Evolutionary conservation across 1,140 invertebrate species (phyloP).

Genomic region (Leptestheria dahalacensis): DNA sequence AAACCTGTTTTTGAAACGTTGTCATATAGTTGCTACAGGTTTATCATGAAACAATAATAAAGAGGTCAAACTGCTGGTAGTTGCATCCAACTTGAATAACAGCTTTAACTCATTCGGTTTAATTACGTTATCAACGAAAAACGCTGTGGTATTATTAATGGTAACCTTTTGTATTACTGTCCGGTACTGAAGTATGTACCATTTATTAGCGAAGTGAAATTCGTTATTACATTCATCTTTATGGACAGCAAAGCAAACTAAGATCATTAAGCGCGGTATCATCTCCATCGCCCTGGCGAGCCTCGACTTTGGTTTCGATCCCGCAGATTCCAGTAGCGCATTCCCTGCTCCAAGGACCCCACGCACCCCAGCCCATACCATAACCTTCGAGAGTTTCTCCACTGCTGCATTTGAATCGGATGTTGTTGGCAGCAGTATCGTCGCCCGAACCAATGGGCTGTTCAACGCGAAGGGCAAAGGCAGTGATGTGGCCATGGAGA

Average conservation of each 20-base stretch:
- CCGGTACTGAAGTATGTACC: too few relatives aligned
- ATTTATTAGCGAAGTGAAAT: too few relatives aligned
- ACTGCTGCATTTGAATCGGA: not conserved
- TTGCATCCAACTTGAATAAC: too few relatives aligned
- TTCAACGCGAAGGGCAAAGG: not conserved
- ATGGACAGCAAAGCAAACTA: not conserved
- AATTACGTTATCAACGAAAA: too few relatives aligned
- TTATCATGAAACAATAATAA: too few relatives aligned
- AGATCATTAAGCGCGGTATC: not conserved
- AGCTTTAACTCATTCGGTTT: too few relatives aligned
- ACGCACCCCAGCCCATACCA: not conserved
- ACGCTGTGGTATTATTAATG: too few relatives aligned
- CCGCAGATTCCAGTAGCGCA: constrained; percentile 1
- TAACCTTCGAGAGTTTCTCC: not conserved
- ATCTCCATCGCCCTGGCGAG: not conserved
- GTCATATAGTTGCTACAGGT: too few relatives aligned
- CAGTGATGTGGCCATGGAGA: not conserved
- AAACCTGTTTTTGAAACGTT: too few relatives aligned
- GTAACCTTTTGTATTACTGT: too few relatives aligned
- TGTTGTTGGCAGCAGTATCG: not conserved
- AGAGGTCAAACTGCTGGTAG: too few relatives aligned
- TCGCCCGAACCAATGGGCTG: not conserved
- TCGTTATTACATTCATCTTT: too few relatives aligned
- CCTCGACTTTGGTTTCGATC: not conserved
- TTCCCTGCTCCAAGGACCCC: not conserved